phyloP scores from a whole-genome alignment of 2,113 vertebrate species.

The Okapia johnstoni region DNA sequence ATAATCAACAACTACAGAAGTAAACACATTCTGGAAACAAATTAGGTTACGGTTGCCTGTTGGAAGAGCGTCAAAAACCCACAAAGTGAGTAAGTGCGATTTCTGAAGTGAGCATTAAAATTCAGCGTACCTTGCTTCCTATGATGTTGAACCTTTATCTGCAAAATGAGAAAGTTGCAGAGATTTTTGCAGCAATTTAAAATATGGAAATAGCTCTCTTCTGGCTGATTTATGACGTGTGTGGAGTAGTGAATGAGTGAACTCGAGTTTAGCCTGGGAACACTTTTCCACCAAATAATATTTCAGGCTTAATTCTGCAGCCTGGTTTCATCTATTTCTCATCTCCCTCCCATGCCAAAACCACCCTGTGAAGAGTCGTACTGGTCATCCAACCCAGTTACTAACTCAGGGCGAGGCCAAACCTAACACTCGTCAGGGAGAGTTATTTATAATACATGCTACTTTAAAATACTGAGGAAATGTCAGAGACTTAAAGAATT shows the following conservation, averaged over 20 bases:
- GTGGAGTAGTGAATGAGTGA: slow-evolving; percentile 48
- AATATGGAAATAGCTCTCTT: slow-evolving; percentile 67
- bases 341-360: background rate
- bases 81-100: background rate
- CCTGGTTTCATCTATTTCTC: background rate
- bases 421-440: background rate
- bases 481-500: background rate
- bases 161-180: slow-evolving; percentile 64
- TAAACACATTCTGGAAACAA: background rate
- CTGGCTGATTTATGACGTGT: slow-evolving; percentile 60
- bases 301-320: slow-evolving; percentile 24
- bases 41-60: background rate
- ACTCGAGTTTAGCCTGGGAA: slow-evolving; percentile 25
- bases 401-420: slow-evolving; percentile 20
- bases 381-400: background rate
- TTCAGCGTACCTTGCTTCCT: slow-evolving; percentile 40
- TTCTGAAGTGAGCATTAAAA: slow-evolving; percentile 47
- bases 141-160: slow-evolving; percentile 62
- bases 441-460: background rate
- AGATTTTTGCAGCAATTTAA: slow-evolving; percentile 69
- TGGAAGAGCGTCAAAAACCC: slow-evolving; percentile 1
- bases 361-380: background rate
- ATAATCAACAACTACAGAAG: background rate
- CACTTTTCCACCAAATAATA: slow-evolving; percentile 37
- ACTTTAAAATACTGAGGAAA: slow-evolving; percentile 1